Evolutionary conservation across 2,797 vertebrate species (phyloP).

Genomic region (Garrulus glandarius): DNA sequence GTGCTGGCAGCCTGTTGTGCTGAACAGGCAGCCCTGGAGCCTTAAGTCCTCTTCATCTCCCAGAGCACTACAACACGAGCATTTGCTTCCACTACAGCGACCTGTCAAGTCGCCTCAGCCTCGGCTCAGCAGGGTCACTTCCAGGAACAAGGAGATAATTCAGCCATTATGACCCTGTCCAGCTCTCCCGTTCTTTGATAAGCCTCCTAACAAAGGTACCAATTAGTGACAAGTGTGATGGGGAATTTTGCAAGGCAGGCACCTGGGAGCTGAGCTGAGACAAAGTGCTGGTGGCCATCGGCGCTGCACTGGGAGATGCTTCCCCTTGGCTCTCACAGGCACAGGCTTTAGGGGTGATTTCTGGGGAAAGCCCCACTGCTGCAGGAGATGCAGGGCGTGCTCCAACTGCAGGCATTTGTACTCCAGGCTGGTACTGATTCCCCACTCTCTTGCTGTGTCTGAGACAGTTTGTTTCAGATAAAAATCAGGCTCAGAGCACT

Average conservation of each 20-base stretch:
- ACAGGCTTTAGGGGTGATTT: neutral
- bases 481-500: slow-evolving; percentile 12
- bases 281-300: neutral
- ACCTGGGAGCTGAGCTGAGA: slow-evolving; percentile 9
- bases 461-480: neutral
- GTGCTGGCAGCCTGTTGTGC: neutral
- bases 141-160: slow-evolving; percentile 69
- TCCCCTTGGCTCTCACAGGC: accelerated
- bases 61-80: neutral
- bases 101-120: slow-evolving; percentile 55
- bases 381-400: neutral
- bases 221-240: slow-evolving; percentile 54
- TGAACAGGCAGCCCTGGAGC: neutral
- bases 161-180: slow-evolving; percentile 52
- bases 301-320: neutral
- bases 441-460: neutral
- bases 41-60: neutral
- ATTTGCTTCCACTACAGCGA: slow-evolving; percentile 43
- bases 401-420: neutral
- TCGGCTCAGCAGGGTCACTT: slow-evolving; percentile 51
- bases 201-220: slow-evolving; percentile 50
- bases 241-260: slow-evolving; percentile 14
- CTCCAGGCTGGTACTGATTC: neutral
- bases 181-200: neutral
- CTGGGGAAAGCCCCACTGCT: neutral